A percentile compares a stretch with the other conserved stretches of the same genome.
These are phyloP conservation scores for Drosophila anomelani DNA, from an alignment of 2,888 invertebrate species.

Conservation along the genomic window DNA sequence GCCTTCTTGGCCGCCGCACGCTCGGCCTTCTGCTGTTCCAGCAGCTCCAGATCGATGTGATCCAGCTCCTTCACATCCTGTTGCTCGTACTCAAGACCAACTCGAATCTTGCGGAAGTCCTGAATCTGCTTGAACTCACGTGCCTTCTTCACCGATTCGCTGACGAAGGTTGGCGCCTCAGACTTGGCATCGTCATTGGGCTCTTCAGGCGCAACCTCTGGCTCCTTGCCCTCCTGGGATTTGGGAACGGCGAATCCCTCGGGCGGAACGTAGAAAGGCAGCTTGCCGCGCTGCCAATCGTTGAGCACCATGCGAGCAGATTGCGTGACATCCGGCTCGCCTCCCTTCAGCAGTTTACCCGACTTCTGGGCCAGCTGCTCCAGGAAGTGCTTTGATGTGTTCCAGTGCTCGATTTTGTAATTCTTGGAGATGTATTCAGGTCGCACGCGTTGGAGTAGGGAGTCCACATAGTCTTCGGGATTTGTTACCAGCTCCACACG, in stretches of 20 bases:
- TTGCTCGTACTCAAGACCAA: slow-evolving; percentile 89
- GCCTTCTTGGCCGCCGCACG: slow-evolving; percentile 80
- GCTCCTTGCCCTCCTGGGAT: slow-evolving; percentile 83
- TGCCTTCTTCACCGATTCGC: slow-evolving; percentile 85
- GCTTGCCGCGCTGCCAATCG: slow-evolving; percentile 99
- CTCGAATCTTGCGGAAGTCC: slow-evolving; percentile 92
- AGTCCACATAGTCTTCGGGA: slow-evolving; percentile 97
- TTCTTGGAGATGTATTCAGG: slow-evolving; percentile 95
- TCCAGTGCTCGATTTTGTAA: slow-evolving; percentile 94
- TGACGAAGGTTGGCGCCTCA: slow-evolving; percentile 81
- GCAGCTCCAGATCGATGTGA: slow-evolving; percentile 86
- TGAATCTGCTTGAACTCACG: slow-evolving; percentile 86
- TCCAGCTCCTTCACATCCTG: slow-evolving; percentile 86
- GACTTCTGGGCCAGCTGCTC: slow-evolving; percentile 94
- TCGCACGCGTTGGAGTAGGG: slow-evolving; percentile 94
- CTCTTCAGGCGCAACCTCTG: slow-evolving; percentile 39
- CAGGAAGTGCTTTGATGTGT: slow-evolving; percentile 93
- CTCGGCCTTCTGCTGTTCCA: slow-evolving; percentile 85
- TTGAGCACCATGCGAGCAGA: slow-evolving; percentile 98
- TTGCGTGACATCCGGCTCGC: slow-evolving; percentile 96
- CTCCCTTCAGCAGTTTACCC: slow-evolving; percentile 97
- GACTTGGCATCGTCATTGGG: slow-evolving; percentile 75
- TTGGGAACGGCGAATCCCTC: slow-evolving; percentile 91
- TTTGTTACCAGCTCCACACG: slow-evolving; percentile 96
- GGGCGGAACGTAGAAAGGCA: slow-evolving; percentile 97